A percentile compares a stretch with the other conserved stretches of the same genome.
Conservation (phyloP, 2,888 invertebrate genomes). For the Stomorhina lunata region DNA sequence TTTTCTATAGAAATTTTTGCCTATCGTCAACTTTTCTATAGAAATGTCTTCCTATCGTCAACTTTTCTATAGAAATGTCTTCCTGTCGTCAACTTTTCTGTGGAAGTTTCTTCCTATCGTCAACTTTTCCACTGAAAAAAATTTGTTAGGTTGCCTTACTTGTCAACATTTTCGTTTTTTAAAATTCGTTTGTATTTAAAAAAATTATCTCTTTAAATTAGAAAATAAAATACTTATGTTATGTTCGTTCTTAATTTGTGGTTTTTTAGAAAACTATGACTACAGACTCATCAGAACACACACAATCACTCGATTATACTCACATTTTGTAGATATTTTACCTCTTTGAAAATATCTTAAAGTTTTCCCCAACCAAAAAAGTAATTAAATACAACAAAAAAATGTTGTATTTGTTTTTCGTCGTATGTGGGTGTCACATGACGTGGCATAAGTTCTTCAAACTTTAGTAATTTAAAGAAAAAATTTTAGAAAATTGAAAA, state of each 20-base stretch:
- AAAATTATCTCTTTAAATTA: not conserved
- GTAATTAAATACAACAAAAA: not conserved
- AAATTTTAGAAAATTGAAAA: not conserved
- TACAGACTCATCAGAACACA: not conserved
- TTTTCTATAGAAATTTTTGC: too few species aligned
- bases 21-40: too few species aligned
- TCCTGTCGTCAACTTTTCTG: too few species aligned
- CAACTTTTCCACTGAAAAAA: not conserved
- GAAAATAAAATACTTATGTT: not conserved
- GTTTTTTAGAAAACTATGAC: not conserved
- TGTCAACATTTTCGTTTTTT: not conserved
- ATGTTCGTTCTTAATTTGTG: not conserved
- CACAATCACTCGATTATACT: not conserved
- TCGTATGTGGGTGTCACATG: slow-evolving; percentile 33
- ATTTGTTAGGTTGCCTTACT: too few species aligned
- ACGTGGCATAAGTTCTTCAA: not conserved
- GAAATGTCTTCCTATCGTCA: too few species aligned
- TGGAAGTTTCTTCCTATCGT: too few species aligned
- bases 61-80: too few species aligned
- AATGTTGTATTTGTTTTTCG: not conserved
- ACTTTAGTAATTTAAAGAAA: not conserved
- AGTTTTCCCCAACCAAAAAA: not conserved
- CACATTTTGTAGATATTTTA: not conserved
- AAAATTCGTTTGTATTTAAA: not conserved
- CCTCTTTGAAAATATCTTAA: not conserved